These are phyloP conservation scores for Pinna nobilis DNA, from an alignment of 1,140 invertebrate genomes.

Conservation along the genomic window DNA sequence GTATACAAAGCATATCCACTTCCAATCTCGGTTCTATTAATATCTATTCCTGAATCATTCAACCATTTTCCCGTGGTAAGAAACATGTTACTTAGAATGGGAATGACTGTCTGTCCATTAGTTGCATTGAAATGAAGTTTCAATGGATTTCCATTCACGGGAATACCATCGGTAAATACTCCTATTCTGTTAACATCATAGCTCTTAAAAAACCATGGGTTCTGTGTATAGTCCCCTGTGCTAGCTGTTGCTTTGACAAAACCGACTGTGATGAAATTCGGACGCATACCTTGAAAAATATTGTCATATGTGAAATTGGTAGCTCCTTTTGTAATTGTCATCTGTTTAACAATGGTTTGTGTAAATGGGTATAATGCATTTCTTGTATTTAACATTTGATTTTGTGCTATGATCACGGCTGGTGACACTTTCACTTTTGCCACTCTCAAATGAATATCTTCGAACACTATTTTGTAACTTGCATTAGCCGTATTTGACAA, in stretches of 20 bases:
- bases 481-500: neutral
- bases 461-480: neutral
- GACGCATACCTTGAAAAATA: conserved; percentile 15
- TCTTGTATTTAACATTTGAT: conserved; percentile 10
- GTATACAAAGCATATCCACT: conserved; percentile 24
- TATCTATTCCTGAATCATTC: conserved; percentile 9
- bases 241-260: conserved; percentile 4
- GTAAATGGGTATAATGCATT: conserved; percentile 32
- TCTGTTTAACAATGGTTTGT: conserved; percentile 9
- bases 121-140: conserved; percentile 25
- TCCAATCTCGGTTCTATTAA: conserved; percentile 17
- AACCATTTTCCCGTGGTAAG: conserved; percentile 22
- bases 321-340: conserved; percentile 20
- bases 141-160: conserved; percentile 25
- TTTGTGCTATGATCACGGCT: conserved; percentile 23
- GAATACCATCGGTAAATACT: conserved; percentile 22
- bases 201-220: conserved; percentile 34
- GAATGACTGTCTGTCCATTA: conserved; percentile 11
- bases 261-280: conserved; percentile 13
- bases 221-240: conserved; percentile 15
- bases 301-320: conserved; percentile 32
- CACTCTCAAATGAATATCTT: conserved; percentile 22
- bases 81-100: conserved; percentile 21
- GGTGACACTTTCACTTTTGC: conserved; percentile 23
- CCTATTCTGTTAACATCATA: conserved; percentile 26